Evolutionary conservation across 2,113 vertebrate species (phyloP).

Genomic region (human (Homo sapiens)): DNA sequence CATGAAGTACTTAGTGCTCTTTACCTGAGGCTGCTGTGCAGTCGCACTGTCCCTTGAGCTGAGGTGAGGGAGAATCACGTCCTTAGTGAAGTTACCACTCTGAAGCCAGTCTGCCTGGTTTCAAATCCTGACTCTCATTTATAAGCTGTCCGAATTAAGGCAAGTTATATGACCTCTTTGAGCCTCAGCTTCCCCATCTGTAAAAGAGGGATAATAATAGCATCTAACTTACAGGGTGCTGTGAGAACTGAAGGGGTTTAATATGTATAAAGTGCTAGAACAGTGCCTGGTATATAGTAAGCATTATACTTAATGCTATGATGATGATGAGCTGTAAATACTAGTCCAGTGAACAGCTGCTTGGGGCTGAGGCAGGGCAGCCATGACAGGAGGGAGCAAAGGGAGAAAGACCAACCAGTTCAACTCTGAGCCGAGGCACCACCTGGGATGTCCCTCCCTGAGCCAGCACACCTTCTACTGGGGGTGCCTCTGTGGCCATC

Average conservation of each 20-base stretch:
- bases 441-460: not conserved
- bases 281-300: not conserved
- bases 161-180: not conserved
- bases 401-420: not conserved
- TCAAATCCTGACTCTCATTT: not conserved
- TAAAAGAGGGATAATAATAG: not conserved
- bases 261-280: not conserved
- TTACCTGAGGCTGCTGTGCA: not conserved
- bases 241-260: not conserved
- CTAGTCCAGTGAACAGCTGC: not conserved
- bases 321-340: not conserved
- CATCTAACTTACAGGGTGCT: not conserved
- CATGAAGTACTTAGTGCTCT: not conserved
- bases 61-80: not conserved
- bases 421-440: not conserved
- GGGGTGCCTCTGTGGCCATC: not conserved
- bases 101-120: not conserved
- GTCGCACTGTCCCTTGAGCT: not conserved
- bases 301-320: not conserved
- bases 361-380: not conserved
- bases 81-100: not conserved
- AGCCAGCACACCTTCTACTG: not conserved
- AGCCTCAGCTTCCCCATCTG: not conserved
- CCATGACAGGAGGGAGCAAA: not conserved
- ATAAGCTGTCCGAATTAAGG: not conserved